These are phyloP conservation scores for Triplophysa siluroides DNA, from an alignment of 2,113 vertebrate species.

Conservation along the genomic window DNA sequence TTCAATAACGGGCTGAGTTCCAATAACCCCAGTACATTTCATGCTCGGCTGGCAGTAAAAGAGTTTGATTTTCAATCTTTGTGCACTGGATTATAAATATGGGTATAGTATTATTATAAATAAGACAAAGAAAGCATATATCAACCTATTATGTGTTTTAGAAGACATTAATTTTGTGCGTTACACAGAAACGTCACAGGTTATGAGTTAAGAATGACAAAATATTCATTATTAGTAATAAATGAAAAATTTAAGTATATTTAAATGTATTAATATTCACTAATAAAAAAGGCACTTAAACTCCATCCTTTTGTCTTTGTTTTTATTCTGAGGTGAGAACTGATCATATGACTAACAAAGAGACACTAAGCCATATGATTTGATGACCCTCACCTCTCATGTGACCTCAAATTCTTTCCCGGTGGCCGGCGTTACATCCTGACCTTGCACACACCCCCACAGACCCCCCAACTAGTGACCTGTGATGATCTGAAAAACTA, in stretches of 20 bases:
- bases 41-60: conserved; percentile 11
- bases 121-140: background rate
- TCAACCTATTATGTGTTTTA: background rate
- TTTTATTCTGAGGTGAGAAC: no score
- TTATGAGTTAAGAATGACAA: no score
- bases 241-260: no score
- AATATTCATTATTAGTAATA: no score
- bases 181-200: no score
- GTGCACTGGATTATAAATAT: background rate
- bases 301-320: background rate
- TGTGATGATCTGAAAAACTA: background rate
- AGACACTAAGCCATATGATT: conserved; percentile 8
- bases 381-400: conserved; percentile 21
- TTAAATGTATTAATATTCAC: no score
- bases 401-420: conserved; percentile 32
- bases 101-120: no score
- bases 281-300: conserved; percentile 7
- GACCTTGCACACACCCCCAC: background rate
- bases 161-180: no score
- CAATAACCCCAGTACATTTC: background rate
- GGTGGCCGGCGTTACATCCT: background rate
- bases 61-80: background rate
- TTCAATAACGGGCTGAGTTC: background rate
- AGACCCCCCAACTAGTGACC: background rate
- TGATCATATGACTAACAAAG: no score